phyloP scores from a whole-genome alignment of 2,797 vertebrate genomes.

The Rhinogobio ventralis region DNA sequence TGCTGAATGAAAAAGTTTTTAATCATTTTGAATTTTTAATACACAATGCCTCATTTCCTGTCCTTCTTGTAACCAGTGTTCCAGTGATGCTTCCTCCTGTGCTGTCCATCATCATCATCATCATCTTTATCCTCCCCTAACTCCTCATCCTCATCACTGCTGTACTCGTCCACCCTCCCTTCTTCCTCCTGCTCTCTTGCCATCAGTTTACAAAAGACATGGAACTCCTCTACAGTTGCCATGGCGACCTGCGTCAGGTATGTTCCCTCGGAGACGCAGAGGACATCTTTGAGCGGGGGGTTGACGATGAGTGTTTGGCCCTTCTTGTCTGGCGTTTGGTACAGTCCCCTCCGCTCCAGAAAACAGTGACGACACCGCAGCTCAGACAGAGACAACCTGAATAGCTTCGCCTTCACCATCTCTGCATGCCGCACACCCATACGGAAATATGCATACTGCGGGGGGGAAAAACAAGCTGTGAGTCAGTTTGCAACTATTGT shows the following conservation, averaged over 20 bases:
- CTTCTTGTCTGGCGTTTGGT: constrained; percentile 89
- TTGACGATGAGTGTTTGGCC: constrained; percentile 84
- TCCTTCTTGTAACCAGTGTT: constrained; percentile 60
- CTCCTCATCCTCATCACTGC: constrained; percentile 55
- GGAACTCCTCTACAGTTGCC: constrained; percentile 84
- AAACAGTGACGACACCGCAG: constrained; percentile 86
- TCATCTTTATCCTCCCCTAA: constrained; percentile 43
- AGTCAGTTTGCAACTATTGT: neutral
- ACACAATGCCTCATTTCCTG: constrained; percentile 54
- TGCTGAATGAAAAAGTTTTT: neutral
- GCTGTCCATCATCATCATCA: constrained; percentile 36
- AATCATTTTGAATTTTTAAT: neutral
- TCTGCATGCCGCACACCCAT: constrained; percentile 89
- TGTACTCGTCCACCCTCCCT: constrained; percentile 46
- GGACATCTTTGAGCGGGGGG: constrained; percentile 82
- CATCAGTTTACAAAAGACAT: constrained; percentile 86
- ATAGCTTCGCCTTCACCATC: constrained; percentile 82
- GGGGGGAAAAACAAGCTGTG: neutral
- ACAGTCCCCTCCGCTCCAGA: constrained; percentile 89
- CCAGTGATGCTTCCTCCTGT: constrained; percentile 50
- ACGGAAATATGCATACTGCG: constrained; percentile 92
- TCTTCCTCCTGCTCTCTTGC: constrained; percentile 79
- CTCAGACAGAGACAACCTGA: constrained; percentile 79
- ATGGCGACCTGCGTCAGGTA: constrained; percentile 80
- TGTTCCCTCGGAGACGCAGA: constrained; percentile 73